phyloP scores from a whole-genome alignment of 2,797 vertebrate genomes.

The Protosalanx chinensis region DNA sequence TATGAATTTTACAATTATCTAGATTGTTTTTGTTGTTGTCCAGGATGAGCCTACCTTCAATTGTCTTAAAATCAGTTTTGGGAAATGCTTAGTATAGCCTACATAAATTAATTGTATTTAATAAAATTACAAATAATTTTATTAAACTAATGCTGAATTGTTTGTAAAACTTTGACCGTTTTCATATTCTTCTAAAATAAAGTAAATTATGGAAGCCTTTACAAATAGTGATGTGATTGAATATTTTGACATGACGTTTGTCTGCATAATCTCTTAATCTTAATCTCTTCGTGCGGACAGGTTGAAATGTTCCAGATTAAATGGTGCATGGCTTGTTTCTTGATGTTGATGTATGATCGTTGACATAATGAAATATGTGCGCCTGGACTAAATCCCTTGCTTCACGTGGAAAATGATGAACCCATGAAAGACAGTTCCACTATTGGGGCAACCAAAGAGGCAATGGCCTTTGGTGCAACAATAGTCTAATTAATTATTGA shows the following conservation, averaged over 20 bases:
- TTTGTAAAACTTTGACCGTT: too few species aligned
- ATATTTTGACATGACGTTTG: conserved; percentile 35
- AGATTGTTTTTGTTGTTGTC: too few species aligned
- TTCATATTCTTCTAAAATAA: background rate
- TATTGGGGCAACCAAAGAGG: background rate
- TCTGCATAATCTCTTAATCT: conserved; percentile 57
- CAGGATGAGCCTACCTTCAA: too few species aligned
- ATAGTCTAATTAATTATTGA: conserved; percentile 2
- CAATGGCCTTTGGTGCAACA: background rate
- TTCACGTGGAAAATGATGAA: too few species aligned
- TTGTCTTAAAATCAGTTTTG: too few species aligned
- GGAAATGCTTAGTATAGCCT: too few species aligned
- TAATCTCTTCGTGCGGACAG: conserved; percentile 53
- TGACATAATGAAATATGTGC: background rate
- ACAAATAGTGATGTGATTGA: conserved; percentile 1
- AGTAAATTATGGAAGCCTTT: background rate
- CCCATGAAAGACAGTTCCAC: too few species aligned
- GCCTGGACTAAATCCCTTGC: too few species aligned
- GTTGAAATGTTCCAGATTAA: conserved; percentile 49
- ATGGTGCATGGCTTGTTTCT: conserved; percentile 10
- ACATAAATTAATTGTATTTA: too few species aligned
- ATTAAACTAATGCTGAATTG: too few species aligned
- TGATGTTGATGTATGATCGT: background rate
- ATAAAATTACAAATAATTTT: too few species aligned
- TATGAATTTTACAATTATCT: too few species aligned